phyloP scores from a whole-genome alignment of 53 echinoderm and acorn worm genomes.

The Astropecten irregularis region DNA sequence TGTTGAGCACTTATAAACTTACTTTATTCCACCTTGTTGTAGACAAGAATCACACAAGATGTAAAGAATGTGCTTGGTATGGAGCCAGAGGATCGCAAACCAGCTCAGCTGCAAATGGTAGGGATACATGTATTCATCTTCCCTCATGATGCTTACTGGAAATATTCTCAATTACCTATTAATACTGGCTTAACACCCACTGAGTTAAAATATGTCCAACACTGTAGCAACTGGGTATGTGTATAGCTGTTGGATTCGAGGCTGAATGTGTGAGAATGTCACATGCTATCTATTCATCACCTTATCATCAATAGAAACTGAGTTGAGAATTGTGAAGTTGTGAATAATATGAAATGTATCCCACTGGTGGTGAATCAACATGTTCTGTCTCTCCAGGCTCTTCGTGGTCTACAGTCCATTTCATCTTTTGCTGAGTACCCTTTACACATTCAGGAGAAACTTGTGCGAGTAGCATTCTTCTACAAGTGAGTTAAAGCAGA shows the following conservation, averaged over 20 bases:
- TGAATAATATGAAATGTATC: too few relatives aligned
- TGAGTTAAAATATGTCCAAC: too few relatives aligned
- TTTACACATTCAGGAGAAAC: conserved; percentile 72
- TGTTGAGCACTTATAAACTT: too few relatives aligned
- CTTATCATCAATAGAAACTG: too few relatives aligned
- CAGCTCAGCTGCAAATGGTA: conserved; percentile 46
- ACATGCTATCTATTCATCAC: too few relatives aligned
- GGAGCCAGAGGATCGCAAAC: conserved; percentile 59
- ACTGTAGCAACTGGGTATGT: too few relatives aligned
- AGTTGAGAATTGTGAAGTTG: too few relatives aligned
- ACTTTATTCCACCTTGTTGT: too few relatives aligned
- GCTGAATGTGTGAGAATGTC: too few relatives aligned
- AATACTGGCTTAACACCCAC: too few relatives aligned
- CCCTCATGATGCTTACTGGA: background rate
- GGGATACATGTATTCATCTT: background rate
- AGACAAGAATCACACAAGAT: conserved; percentile 68
- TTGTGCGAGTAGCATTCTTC: conserved; percentile 62
- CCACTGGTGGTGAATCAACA: too few relatives aligned
- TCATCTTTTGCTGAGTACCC: conserved; percentile 77
- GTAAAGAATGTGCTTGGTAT: conserved; percentile 59
- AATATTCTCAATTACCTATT: background rate
- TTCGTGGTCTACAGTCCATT: conserved; percentile 69
- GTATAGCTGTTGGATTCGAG: too few relatives aligned
- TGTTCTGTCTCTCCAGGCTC: conserved; percentile 42
- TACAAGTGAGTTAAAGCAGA: conserved; percentile 62